Evolutionary conservation across 2,888 invertebrate genomes (phyloP), one percentile per base, ranked within the genome.

Genomic region (Microctonus brassicae): DNA sequence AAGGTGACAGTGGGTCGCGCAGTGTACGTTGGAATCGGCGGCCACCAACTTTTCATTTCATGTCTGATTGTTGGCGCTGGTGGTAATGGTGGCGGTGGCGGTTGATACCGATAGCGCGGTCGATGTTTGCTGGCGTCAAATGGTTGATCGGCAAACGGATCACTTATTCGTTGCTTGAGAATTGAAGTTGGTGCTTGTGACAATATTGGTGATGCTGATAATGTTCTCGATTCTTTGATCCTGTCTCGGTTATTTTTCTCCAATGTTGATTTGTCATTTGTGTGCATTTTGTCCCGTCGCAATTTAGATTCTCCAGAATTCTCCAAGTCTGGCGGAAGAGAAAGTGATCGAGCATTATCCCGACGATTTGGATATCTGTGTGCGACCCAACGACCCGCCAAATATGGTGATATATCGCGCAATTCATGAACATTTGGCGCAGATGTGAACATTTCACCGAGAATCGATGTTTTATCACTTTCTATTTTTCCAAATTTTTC

Each of bases 361-460:
- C 90, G 90, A 1, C 90, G 90, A 78, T 90, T 92, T 0, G 95
- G 95, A 84, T 92, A 94, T 78, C 91, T 91, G 85, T 95, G 95
- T 0, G 95, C 95, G 42, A 93, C 91, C 95, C 95, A 95, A 7
- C 93, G 90, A 1, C 94, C 95, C 0, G 93, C 91, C 73, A 95
- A 87, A 86, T 95, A 95, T 0, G 94, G 94, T 0, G 94, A 93
- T 64, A 95, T 93, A 79, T 94, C 94, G 10, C 92, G 90, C 1
- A 95, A 88, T 81, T 95, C 94, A 77, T 93, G 91, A 22, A 95
- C 90, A 81, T 94, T 93, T 2, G 95, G 95, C 42, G 93, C 92
- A 1, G 95, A 95, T 0, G 94, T 93, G 81, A 94, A 95, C 90
- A 93, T 93, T 79, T 94, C 93, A 0, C 94, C 94, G 34, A 94